These are phyloP conservation scores for Hermodice carunculata DNA, from an alignment of 2,888 invertebrate genomes.

Conservation along the genomic window DNA sequence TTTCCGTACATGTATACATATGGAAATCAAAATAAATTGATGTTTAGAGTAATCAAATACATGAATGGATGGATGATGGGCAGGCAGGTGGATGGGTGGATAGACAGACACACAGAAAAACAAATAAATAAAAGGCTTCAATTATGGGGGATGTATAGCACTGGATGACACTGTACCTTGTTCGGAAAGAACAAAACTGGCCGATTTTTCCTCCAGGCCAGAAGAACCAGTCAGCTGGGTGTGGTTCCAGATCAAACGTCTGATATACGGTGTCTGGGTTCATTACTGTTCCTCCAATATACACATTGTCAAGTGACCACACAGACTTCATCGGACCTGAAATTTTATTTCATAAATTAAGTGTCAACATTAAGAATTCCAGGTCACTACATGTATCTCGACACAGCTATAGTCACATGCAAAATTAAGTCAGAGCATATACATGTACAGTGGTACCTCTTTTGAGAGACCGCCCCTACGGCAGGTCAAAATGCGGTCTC, in stretches of 20 bases:
- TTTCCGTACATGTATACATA: too few relatives aligned
- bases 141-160: neutral
- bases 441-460: too few relatives aligned
- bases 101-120: too few relatives aligned
- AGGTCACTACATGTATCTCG: too few relatives aligned
- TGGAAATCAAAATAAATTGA: too few relatives aligned
- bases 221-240: constrained; percentile 66
- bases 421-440: too few relatives aligned
- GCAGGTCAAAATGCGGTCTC: too few relatives aligned
- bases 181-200: constrained; percentile 59
- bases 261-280: constrained; percentile 64
- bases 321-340: constrained; percentile 63
- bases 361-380: too few relatives aligned
- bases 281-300: constrained; percentile 65
- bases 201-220: constrained; percentile 66
- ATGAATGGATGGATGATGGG: neutral
- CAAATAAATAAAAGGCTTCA: neutral
- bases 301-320: constrained; percentile 70
- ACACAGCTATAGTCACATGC: too few relatives aligned
- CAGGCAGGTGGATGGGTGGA: too few relatives aligned
- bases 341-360: constrained; percentile 3
- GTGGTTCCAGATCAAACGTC: constrained; percentile 55
- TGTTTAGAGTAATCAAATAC: too few relatives aligned
- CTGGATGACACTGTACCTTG: constrained; percentile 48
- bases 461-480: too few relatives aligned